A percentile compares a stretch with the other conserved stretches of the same genome.
These are phyloP conservation scores for Rhaphigaster nebulosa DNA, from an alignment of 2,888 invertebrate genomes.

Conservation along the genomic window DNA sequence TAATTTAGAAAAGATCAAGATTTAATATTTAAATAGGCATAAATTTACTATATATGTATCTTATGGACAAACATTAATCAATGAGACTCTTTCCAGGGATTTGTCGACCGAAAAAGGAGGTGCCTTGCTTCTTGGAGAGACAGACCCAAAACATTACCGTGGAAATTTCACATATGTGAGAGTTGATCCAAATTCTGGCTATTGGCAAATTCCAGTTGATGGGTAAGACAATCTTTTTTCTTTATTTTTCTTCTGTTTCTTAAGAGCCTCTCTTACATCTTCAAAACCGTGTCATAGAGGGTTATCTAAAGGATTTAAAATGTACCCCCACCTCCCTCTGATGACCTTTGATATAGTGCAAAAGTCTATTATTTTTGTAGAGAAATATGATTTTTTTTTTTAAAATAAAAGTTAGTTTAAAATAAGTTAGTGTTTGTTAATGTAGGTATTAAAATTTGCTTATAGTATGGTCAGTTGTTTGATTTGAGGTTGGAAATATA, in stretches of 20 bases:
- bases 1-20: too few species aligned
- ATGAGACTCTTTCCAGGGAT: slow-evolving; percentile 53
- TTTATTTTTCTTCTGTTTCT: background rate
- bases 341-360: too few species aligned
- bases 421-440: too few species aligned
- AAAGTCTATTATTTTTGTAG: too few species aligned
- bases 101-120: slow-evolving; percentile 59
- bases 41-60: background rate
- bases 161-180: slow-evolving; percentile 51
- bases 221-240: background rate
- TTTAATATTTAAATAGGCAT: background rate
- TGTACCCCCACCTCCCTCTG: too few species aligned
- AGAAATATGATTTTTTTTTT: too few species aligned
- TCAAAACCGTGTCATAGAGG: too few species aligned
- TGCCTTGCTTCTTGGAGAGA: slow-evolving; percentile 59
- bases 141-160: slow-evolving; percentile 39
- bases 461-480: too few species aligned
- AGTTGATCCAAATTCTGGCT: slow-evolving; percentile 50
- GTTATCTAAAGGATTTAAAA: too few species aligned
- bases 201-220: slow-evolving; percentile 52
- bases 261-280: background rate
- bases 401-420: too few species aligned
- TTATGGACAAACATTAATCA: background rate
- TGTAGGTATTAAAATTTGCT: too few species aligned
- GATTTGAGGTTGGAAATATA: too few species aligned